phyloP scores from a whole-genome alignment of 1,140 invertebrate species.

The Drosophila sucinea region DNA sequence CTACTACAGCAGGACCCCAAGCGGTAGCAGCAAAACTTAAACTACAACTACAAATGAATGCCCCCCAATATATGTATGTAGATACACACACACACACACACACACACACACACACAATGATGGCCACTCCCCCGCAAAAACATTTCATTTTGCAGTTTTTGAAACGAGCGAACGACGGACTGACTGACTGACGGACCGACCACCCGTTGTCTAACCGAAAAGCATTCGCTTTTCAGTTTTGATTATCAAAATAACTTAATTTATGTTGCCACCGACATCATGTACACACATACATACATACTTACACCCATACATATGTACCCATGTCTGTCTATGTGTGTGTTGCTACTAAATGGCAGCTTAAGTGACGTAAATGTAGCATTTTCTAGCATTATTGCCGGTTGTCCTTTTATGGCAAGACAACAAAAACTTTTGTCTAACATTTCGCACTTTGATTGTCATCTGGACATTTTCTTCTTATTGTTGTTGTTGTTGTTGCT shows the following conservation, averaged over 20 bases:
- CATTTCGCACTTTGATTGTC: slow-evolving; percentile 69
- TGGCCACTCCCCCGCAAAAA: neutral
- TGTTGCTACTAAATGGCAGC: slow-evolving; percentile 65
- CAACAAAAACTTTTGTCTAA: slow-evolving; percentile 61
- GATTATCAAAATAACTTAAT: slow-evolving; percentile 81
- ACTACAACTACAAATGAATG: slow-evolving; percentile 72
- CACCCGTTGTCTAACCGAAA: slow-evolving; percentile 44
- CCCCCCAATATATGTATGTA: slow-evolving; percentile 36
- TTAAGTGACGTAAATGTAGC: slow-evolving; percentile 77
- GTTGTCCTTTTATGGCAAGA: slow-evolving; percentile 47
- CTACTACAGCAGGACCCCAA: neutral
- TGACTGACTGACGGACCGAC: neutral
- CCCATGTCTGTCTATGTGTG: slow-evolving; percentile 3
- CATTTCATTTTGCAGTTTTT: slow-evolving; percentile 9
- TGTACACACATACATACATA: neutral
- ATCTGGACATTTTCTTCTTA: slow-evolving; percentile 13
- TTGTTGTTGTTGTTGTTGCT: slow-evolving; percentile 13
- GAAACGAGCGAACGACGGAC: neutral
- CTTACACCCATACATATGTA: neutral
- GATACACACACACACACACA: neutral
- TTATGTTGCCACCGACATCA: slow-evolving; percentile 53
- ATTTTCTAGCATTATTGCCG: slow-evolving; percentile 58
- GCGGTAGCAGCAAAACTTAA: slow-evolving; percentile 20
- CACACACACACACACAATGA: neutral
- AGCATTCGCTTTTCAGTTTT: slow-evolving; percentile 76